A percentile compares a stretch with the other conserved stretches of the same genome.
Evolutionary conservation across 2,113 vertebrate species (phyloP).

Genomic region (Raja brachyura): DNA sequence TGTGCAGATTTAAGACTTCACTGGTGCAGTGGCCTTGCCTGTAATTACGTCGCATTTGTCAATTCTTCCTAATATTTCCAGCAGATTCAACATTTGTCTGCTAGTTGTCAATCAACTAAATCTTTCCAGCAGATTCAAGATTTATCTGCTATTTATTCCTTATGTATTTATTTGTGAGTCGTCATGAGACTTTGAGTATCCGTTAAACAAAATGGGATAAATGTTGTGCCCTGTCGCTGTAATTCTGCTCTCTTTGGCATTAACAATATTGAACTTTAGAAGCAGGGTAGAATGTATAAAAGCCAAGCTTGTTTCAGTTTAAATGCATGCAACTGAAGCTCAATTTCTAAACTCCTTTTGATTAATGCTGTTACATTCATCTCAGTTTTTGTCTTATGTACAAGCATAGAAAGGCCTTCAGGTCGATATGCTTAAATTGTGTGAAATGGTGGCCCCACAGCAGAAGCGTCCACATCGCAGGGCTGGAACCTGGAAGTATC

Average conservation of each 20-base stretch:
- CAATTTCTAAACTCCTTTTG: not conserved
- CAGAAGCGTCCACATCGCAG: no score
- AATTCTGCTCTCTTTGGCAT: no score
- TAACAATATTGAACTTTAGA: no score
- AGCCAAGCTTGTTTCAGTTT: not conserved
- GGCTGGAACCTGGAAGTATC: no score
- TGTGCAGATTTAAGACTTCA: not conserved
- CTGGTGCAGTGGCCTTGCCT: not conserved
- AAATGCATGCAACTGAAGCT: not conserved
- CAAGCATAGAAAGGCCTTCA: not conserved
- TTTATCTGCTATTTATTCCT: not conserved
- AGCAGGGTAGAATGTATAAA: no score
- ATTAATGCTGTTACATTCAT: no score
- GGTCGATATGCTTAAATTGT: not conserved
- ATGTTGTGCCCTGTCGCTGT: no score
- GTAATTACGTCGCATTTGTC: not conserved
- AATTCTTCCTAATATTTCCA: not conserved
- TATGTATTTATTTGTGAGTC: not conserved
- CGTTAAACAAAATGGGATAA: not conserved
- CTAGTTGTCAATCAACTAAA: not conserved
- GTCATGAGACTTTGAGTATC: not conserved
- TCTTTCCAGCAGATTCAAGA: not conserved
- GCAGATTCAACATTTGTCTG: not conserved
- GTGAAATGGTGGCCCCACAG: no score
- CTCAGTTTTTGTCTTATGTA: not conserved